Conservation (phyloP, 2,113 vertebrate species). For the Thalassarche chlororhynchos region DNA sequence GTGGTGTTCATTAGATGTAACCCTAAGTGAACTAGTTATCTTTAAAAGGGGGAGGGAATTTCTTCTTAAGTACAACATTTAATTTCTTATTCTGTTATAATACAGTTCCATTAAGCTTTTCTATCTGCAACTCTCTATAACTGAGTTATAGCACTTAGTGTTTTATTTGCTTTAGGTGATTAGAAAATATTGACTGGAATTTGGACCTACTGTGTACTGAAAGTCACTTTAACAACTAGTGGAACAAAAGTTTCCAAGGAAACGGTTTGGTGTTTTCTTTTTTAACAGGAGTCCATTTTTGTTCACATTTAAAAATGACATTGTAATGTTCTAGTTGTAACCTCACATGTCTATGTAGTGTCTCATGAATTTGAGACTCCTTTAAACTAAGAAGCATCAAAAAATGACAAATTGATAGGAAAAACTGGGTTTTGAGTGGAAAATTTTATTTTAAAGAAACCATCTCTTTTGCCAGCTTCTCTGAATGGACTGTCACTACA, state of each 20-base stretch:
- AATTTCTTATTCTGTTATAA: not conserved
- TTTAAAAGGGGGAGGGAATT: not conserved
- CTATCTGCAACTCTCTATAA: not conserved
- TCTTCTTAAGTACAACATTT: not conserved
- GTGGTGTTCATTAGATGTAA: not conserved
- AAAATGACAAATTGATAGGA: not conserved
- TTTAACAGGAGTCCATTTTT: not conserved
- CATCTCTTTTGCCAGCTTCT: not conserved
- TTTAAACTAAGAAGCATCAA: not conserved
- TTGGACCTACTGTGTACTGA: not conserved
- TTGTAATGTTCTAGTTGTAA: not conserved
- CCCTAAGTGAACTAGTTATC: not conserved
- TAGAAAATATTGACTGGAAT: not conserved
- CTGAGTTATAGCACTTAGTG: not conserved
- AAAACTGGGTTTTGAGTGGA: not conserved
- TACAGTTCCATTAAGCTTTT: not conserved
- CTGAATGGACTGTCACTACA: not conserved
- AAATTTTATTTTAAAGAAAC: not conserved
- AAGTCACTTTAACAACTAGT: not conserved
- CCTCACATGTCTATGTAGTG: not conserved
- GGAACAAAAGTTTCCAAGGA: not conserved
- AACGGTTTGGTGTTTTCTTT: not conserved
- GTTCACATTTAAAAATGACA: not conserved
- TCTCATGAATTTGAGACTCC: not conserved
- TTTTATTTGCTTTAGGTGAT: conserved; percentile 28